Percentiles rank a stretch among this genome's conserved stretches.
phyloP scores from a whole-genome alignment of 2,113 vertebrate species.

The Corythoichthys haematopterus region DNA sequence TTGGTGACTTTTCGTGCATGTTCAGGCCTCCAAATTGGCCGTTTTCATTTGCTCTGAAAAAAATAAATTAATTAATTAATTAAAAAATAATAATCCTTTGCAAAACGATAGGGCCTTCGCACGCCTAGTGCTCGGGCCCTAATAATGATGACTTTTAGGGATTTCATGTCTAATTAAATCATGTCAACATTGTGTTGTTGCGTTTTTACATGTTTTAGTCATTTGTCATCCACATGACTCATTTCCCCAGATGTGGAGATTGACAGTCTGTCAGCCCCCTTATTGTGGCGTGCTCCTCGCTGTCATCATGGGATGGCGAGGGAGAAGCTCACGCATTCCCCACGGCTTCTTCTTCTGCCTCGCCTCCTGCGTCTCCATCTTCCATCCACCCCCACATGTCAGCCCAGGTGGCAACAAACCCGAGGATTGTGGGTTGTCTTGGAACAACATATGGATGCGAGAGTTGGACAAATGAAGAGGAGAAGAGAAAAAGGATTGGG shows the following conservation, averaged over 20 bases:
- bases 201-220: slow-evolving; percentile 51
- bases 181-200: slow-evolving; percentile 19
- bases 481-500: slow-evolving; percentile 7
- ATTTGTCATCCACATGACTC: slow-evolving; percentile 59
- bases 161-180: slow-evolving; percentile 19
- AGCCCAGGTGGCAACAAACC: slow-evolving; percentile 66
- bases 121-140: no score
- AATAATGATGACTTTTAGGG: neutral
- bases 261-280: slow-evolving; percentile 63
- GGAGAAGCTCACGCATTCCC: slow-evolving; percentile 44
- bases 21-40: no score
- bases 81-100: no score
- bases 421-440: slow-evolving; percentile 60
- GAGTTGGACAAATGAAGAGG: slow-evolving; percentile 45
- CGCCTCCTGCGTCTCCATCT: slow-evolving; percentile 54
- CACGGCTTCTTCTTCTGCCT: slow-evolving; percentile 42
- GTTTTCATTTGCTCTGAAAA: no score
- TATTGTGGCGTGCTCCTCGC: slow-evolving; percentile 48
- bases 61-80: no score
- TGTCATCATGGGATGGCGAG: slow-evolving; percentile 52
- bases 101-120: no score
- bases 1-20: no score
- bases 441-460: slow-evolving; percentile 64
- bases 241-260: slow-evolving; percentile 60
- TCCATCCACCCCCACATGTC: slow-evolving; percentile 62